Base-by-base conservation (phyloP, 2,797 vertebrate species). In the Falco novaeseelandiae region DNA sequence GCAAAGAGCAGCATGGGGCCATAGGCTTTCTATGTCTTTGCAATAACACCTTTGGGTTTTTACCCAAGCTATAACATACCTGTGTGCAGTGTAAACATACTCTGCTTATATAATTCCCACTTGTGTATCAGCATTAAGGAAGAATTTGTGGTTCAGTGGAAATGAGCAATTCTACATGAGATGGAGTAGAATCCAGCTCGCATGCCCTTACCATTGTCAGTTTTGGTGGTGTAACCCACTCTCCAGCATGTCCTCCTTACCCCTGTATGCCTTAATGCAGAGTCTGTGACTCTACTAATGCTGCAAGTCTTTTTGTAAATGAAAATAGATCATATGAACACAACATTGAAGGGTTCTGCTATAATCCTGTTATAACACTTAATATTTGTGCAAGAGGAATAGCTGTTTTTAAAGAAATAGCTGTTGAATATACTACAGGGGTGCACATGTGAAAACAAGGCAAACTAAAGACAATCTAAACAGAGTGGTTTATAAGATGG, bases 381-480 rank as follows among this genome's bases (percentile, higher is more conserved):
- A n/a, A 58, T 6, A 29, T 57, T 84, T 51, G 12, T 73, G 40
- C 15, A 71, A 82, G 40, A 89, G 12, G 21, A 85, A 63, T 42
- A 52, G 15, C 10, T 71, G 16, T 6, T 82, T 80, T 36, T 29
- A 67, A 57, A 73, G 40, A 65, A 80, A 92, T 42, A 0, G 1
- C 12, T 79, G 10, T 12, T 42, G 21, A 49, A 23, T 44, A 13
- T 57, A 63, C 17, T 82, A 34, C 29, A 71, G 44, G 55, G 23
- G 20, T 52, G 12, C 44, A 77, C 2, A 1, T 61, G 49, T 58
- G 48, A 69, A 89, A 86, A 76, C 25, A 85, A 79, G 58, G 32
- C 51, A 87, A 32, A 88, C 21, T 26, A 90, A 90, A 93, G 38
- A 30, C 34, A 57, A 23, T 55, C 51, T 83, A 84, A 91, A 85